These are phyloP conservation scores for Columbina picui DNA, from an alignment of 2,113 vertebrate genomes.

Conservation along the genomic window DNA sequence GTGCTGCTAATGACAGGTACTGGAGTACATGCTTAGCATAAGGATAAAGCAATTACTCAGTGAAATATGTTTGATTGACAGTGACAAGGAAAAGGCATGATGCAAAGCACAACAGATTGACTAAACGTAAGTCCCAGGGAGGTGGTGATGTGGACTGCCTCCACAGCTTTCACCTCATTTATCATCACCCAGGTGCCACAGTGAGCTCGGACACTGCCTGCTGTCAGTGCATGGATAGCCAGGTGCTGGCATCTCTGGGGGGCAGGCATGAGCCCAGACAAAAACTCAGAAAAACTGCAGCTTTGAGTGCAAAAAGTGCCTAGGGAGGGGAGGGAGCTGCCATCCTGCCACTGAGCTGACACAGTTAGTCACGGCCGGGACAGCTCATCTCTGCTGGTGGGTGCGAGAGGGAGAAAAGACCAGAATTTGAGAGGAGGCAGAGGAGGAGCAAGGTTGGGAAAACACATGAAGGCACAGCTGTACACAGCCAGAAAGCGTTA, in stretches of 20 bases:
- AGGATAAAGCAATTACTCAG: not conserved
- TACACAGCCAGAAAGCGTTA: not conserved
- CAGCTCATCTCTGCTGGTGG: not conserved
- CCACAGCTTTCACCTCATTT: rapidly evolving
- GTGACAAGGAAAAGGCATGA: not conserved
- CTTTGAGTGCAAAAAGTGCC: not conserved
- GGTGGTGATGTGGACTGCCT: not conserved
- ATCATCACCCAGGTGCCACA: not conserved
- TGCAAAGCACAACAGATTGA: not conserved
- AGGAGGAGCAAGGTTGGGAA: not conserved
- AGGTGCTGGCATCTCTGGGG: rapidly evolving
- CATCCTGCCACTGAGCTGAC: not conserved
- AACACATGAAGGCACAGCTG: not conserved
- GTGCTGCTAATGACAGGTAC: not conserved
- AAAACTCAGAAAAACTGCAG: not conserved
- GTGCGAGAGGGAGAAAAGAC: not conserved
- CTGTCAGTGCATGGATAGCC: rapidly evolving
- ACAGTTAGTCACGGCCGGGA: not conserved
- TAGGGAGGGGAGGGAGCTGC: rapidly evolving
- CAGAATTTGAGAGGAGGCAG: not conserved
- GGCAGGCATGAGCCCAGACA: rapidly evolving
- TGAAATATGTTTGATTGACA: rapidly evolving
- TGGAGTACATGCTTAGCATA: not conserved
- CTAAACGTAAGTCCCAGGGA: rapidly evolving
- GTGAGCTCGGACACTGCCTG: rapidly evolving